phyloP scores from a whole-genome alignment of 2,888 invertebrate species.

The Chymomyza fuscimana region DNA sequence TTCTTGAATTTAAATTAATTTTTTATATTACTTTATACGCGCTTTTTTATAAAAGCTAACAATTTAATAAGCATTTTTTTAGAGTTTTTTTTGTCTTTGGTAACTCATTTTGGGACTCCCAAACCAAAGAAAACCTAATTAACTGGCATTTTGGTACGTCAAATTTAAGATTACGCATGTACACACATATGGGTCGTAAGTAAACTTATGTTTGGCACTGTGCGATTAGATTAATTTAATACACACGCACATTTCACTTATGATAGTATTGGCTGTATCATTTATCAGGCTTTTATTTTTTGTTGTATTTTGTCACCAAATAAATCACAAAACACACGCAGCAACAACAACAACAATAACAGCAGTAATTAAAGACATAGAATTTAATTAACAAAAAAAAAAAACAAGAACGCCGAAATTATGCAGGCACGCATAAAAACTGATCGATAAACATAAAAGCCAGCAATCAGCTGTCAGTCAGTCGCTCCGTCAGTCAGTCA shows the following conservation, averaged over 20 bases:
- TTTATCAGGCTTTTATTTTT: slow-evolving; percentile 10
- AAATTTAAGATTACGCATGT: too few species aligned
- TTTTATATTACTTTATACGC: too few species aligned
- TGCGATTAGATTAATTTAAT: slow-evolving; percentile 59
- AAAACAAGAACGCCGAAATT: not conserved
- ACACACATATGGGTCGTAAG: too few species aligned
- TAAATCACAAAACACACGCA: slow-evolving; percentile 52
- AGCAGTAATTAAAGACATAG: slow-evolving; percentile 35
- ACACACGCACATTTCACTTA: slow-evolving; percentile 35
- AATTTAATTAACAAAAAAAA: slow-evolving; percentile 17
- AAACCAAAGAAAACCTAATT: too few species aligned
- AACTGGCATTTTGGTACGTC: too few species aligned
- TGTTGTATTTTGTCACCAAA: slow-evolving; percentile 44
- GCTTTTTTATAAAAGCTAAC: too few species aligned
- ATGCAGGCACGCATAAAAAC: slow-evolving; percentile 47
- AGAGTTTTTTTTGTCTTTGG: too few species aligned
- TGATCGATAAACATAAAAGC: slow-evolving; percentile 39
- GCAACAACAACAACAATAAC: slow-evolving; percentile 25
- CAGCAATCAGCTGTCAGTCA: slow-evolving; percentile 10
- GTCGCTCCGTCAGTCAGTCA: not conserved
- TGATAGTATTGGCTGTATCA: slow-evolving; percentile 14
- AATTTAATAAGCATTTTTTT: too few species aligned
- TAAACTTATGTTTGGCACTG: not conserved
- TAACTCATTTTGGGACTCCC: too few species aligned
- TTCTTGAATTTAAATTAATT: too few species aligned